Conservation (phyloP, 1,140 invertebrate species). For the Oryzaephilus surinamensis region DNA sequence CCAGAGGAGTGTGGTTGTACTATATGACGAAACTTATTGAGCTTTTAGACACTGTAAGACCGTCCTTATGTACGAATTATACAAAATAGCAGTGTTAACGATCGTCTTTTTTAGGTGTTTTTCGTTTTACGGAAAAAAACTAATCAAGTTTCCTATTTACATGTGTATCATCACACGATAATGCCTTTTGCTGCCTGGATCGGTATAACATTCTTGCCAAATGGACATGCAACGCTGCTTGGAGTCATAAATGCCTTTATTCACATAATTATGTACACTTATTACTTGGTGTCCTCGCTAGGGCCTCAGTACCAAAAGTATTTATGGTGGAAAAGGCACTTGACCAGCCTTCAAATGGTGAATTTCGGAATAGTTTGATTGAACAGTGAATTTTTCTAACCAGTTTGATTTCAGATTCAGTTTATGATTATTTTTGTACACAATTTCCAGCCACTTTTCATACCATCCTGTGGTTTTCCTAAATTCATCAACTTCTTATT, state of each 20-base stretch:
- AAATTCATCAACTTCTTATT: constrained; percentile 57
- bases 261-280: constrained; percentile 75
- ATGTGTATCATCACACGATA: constrained; percentile 61
- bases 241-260: constrained; percentile 80
- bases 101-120: constrained; percentile 46
- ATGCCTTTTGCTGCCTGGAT: constrained; percentile 74
- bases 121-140: constrained; percentile 73
- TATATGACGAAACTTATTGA: constrained; percentile 52
- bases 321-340: constrained; percentile 87
- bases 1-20: constrained; percentile 51
- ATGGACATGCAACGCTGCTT: constrained; percentile 71
- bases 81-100: neutral
- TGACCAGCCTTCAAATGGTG: constrained; percentile 76
- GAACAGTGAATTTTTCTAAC: neutral
- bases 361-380: constrained; percentile 25
- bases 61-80: too few relatives aligned
- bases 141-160: constrained; percentile 64
- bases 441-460: constrained; percentile 49
- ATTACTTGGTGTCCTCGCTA: constrained; percentile 71
- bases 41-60: constrained; percentile 51
- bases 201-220: constrained; percentile 65
- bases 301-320: constrained; percentile 75
- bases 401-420: constrained; percentile 53
- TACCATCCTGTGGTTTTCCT: constrained; percentile 55
- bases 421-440: constrained; percentile 71